Evolutionary conservation across 2,797 vertebrate genomes (phyloP).

Genomic region (Onychomys leucogaster): DNA sequence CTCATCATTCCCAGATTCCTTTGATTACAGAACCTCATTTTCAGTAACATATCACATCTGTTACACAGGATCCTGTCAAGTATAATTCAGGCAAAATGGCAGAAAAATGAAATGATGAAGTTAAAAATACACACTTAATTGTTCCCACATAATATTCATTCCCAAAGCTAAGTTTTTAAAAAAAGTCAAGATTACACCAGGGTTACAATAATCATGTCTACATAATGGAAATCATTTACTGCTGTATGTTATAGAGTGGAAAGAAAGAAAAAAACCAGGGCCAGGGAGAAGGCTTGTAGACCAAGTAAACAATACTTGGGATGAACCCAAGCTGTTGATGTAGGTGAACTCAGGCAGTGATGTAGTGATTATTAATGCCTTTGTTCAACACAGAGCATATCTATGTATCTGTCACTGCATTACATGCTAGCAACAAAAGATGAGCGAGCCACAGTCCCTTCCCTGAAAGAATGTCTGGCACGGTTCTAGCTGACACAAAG

Average conservation of each 20-base stretch:
- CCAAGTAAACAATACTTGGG: neutral
- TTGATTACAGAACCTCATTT: neutral
- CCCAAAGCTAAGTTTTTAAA: conserved; percentile 10
- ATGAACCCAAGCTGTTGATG: neutral
- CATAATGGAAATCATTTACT: neutral
- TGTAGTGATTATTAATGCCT: neutral
- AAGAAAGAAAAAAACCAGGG: neutral
- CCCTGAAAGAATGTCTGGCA: neutral
- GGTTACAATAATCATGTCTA: neutral
- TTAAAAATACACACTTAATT: conserved; percentile 25
- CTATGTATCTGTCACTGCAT: neutral
- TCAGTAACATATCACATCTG: neutral
- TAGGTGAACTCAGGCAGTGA: neutral
- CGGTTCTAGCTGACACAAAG: neutral
- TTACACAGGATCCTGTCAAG: neutral
- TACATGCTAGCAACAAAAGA: neutral
- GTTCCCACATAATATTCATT: neutral
- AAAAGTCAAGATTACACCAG: neutral
- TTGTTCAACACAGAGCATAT: neutral
- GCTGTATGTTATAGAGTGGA: neutral
- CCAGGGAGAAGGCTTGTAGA: neutral
- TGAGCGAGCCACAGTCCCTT: neutral
- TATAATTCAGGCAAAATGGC: neutral
- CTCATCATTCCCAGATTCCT: neutral
- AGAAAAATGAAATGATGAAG: neutral